Evolutionary conservation across 2,113 vertebrate genomes (phyloP), one percentile per base, ranked within the genome.

Genomic region (Pampusana beccarii): DNA sequence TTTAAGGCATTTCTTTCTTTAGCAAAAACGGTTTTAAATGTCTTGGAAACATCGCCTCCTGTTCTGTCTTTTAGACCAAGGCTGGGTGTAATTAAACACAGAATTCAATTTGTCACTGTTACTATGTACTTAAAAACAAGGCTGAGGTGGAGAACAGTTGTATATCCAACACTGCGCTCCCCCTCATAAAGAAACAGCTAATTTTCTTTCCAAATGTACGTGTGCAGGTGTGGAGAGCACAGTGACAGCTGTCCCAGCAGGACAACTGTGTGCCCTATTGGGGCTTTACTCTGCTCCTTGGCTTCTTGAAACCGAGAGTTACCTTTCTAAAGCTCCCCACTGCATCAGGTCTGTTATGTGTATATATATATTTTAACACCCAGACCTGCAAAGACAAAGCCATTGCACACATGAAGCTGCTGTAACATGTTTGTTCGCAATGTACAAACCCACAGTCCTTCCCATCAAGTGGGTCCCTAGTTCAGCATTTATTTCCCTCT

Each of bases 381-480:
- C 53, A 89, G 60, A 46, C 29, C 33, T 21, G 20, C 24, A 44
- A 73, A 66, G 40, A 61, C 17, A 48, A 80, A 77, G 5, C 46
- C 24, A 28, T 34, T n/a, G 33, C 70, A 29, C 8, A n/a, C 13
- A 11, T 33, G 24, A 46, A 85, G 7, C 70, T 75, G n/a, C 4
- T 81, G 18, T 92, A 72, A 79, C 7, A 1, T 14, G 31, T 60
- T 31, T n/a, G 36, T 84, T 62, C 90, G 34, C 38, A 42, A 26
- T 26, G 38, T 58, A 36, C 16, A 58, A 64, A 58, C 58, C 46
- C 34, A 33, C 36, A 14, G n/a, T 33, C 38, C 70, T 84, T 77
- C 26, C n/a, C 46, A 44, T 2, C 0, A 0, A 42, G 16, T 65
- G 36, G 9, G 3, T 53, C 20, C 18, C 9, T 44, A 33, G 8